These are phyloP conservation scores for Dipodomys spectabilis DNA, from an alignment of 2,113 vertebrate genomes.

Conservation along the genomic window DNA sequence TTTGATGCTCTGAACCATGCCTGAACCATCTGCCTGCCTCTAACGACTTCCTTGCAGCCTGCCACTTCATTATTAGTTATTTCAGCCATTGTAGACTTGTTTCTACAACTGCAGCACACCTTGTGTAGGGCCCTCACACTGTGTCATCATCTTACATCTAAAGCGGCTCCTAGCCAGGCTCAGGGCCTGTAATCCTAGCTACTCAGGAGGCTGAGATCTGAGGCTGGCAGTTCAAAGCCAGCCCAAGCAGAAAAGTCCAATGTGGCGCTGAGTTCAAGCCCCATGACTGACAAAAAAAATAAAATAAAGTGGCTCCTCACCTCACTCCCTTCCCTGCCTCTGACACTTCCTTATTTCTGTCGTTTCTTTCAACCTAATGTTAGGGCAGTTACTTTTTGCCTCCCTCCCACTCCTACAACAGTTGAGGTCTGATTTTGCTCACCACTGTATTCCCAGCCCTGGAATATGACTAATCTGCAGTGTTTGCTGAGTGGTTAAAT, in stretches of 20 bases:
- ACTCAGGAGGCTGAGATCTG: too few relatives aligned
- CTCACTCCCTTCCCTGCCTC: background rate
- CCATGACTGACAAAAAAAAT: too few relatives aligned
- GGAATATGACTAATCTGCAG: background rate
- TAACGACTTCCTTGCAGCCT: background rate
- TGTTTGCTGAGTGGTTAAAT: background rate
- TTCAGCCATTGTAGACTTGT: background rate
- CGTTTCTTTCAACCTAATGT: background rate
- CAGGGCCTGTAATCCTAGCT: too few relatives aligned
- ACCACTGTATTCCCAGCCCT: background rate
- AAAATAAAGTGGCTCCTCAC: background rate
- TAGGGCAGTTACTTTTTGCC: background rate
- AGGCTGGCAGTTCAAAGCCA: too few relatives aligned
- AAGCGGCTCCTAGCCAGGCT: too few relatives aligned
- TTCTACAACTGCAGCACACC: background rate
- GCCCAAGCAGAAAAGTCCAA: too few relatives aligned
- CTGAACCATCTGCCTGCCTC: background rate
- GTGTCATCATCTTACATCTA: too few relatives aligned
- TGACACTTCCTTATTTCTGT: background rate
- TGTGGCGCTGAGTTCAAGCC: too few relatives aligned
- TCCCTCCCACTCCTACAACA: background rate
- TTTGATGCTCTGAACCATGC: background rate
- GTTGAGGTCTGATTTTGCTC: background rate
- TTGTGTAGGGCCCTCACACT: too few relatives aligned
- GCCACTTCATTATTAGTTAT: accelerated